phyloP scores from a whole-genome alignment of 1,140 invertebrate genomes.

The Plectrocnemia conspersa region DNA sequence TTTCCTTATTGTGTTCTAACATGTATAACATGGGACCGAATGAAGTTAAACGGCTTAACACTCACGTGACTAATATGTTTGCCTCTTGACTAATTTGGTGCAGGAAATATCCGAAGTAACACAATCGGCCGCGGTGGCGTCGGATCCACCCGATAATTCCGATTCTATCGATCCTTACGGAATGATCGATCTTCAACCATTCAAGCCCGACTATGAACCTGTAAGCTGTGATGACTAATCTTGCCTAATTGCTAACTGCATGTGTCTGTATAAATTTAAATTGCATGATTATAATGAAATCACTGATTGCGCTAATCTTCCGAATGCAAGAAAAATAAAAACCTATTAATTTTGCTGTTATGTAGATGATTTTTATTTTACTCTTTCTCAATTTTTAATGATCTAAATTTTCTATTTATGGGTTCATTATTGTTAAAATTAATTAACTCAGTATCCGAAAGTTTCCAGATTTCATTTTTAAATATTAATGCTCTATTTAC shows the following conservation, averaged over 20 bases:
- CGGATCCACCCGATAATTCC: conserved; percentile 21
- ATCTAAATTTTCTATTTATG: background rate
- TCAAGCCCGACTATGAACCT: conserved; percentile 35
- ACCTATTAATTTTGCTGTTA: background rate
- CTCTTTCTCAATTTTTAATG: background rate
- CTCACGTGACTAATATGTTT: too few species aligned
- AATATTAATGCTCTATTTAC: too few species aligned
- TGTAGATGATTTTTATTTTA: background rate
- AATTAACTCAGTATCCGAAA: too few species aligned
- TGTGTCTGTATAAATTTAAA: conserved; percentile 2
- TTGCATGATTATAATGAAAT: conserved; percentile 13
- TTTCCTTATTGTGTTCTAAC: background rate
- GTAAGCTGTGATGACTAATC: conserved; percentile 22
- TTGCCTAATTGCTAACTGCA: conserved; percentile 15
- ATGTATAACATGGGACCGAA: conserved; percentile 10
- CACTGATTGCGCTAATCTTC: background rate
- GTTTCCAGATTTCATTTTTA: too few species aligned
- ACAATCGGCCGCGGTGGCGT: conserved; percentile 22
- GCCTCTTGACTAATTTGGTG: conserved; percentile 31
- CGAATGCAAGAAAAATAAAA: too few species aligned
- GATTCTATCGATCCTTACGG: conserved; percentile 30
- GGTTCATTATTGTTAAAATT: background rate
- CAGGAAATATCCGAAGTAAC: conserved; percentile 35
- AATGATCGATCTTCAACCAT: conserved; percentile 33
- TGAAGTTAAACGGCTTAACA: too few species aligned